Evolutionary conservation across 2,797 vertebrate genomes (phyloP).

Genomic region (Diglossa cyanea): DNA sequence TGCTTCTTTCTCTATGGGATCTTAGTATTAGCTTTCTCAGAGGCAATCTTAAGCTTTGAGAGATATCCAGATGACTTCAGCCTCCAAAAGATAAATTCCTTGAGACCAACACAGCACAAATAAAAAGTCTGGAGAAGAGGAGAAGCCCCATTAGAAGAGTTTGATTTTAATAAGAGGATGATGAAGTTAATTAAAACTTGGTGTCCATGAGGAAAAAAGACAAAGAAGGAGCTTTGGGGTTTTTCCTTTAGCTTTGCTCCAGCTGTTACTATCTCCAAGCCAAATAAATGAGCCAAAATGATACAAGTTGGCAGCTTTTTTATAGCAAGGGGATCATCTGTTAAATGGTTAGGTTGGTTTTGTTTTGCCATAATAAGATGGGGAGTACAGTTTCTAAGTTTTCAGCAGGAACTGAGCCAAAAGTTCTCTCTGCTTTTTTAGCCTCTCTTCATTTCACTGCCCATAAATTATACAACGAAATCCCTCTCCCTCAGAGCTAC

Average conservation of each 20-base stretch:
- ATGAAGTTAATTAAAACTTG: constrained; percentile 69
- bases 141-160: constrained; percentile 5
- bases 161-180: constrained; percentile 59
- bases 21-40: neutral
- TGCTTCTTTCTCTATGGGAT: neutral
- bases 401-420: neutral
- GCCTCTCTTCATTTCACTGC: neutral
- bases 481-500: neutral
- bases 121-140: neutral
- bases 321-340: constrained; percentile 47
- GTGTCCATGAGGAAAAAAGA: constrained; percentile 14
- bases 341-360: constrained; percentile 3
- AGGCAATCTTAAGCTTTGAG: neutral
- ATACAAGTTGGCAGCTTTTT: constrained; percentile 24
- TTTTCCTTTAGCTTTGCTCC: constrained; percentile 59
- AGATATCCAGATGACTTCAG: neutral
- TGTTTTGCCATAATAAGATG: neutral
- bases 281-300: constrained; percentile 48
- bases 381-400: constrained; percentile 7
- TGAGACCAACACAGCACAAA: neutral
- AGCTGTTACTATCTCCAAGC: constrained; percentile 60
- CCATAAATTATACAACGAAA: constrained; percentile 9
- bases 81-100: neutral
- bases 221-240: neutral
- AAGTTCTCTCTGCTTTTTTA: neutral